A percentile compares a stretch with the other conserved stretches of the same genome.
These are phyloP conservation scores for Monoplex corrugatus DNA, from an alignment of 2,888 invertebrate genomes.

Conservation along the genomic window DNA sequence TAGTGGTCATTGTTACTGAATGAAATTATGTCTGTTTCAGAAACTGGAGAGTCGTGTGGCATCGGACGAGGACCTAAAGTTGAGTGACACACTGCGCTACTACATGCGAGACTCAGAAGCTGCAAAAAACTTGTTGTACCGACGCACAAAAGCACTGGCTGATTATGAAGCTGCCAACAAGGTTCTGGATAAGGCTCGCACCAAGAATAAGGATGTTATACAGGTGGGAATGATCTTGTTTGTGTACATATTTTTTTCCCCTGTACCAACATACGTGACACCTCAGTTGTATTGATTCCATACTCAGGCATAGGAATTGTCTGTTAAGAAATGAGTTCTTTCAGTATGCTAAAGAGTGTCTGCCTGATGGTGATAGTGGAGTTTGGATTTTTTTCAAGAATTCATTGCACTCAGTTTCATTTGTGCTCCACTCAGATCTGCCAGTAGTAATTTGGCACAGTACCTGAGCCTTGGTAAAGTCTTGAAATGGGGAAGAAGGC, in stretches of 20 bases:
- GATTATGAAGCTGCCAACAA: constrained; percentile 98
- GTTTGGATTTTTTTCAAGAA: not conserved
- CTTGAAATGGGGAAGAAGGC: too few relatives aligned
- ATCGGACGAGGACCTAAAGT: constrained; percentile 98
- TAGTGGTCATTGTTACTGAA: not conserved
- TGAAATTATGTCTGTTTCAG: constrained; percentile 82
- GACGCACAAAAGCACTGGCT: constrained; percentile 94
- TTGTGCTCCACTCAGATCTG: too few relatives aligned
- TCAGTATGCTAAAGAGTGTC: not conserved
- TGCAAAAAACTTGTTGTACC: constrained; percentile 95
- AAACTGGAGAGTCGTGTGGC: constrained; percentile 98
- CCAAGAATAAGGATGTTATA: constrained; percentile 98
- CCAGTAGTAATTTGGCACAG: not conserved
- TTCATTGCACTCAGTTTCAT: not conserved
- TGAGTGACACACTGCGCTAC: constrained; percentile 97
- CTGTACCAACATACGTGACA: too few relatives aligned
- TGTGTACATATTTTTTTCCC: not conserved
- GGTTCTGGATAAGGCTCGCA: constrained; percentile 95
- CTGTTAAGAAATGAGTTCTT: not conserved
- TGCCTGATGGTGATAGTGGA: not conserved
- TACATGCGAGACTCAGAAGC: constrained; percentile 98
- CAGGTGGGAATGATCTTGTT: constrained; percentile 85
- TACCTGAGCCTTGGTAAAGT: too few relatives aligned
- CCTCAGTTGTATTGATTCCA: not conserved
- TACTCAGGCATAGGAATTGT: not conserved